Base-by-base conservation (phyloP, 2,888 invertebrate genomes). In the Sisyra nigra region DNA sequence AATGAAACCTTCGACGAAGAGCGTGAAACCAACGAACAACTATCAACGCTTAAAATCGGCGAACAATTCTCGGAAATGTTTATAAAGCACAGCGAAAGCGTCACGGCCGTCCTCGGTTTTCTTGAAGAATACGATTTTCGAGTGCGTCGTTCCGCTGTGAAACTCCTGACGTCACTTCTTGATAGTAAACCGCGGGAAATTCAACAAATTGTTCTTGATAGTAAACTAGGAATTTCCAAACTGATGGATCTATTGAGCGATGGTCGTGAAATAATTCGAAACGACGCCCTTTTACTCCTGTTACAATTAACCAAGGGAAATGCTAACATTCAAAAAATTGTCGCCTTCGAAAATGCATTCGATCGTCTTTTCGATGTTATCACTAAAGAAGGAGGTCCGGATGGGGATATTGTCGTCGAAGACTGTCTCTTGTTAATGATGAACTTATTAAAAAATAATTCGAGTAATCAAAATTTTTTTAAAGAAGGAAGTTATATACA, bases 321-420 rank as follows among this genome's bases (percentile, higher is more conserved):
- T 66, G 87, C 93, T 0, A 96, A 93, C 60, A 92, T 97, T 54
- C 96, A 97, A 61, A 98, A 97, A 66, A 96, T 99, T 54, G 93
- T 99, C 0, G 96, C 97, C 0, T 99, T 97, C 61, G 97, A 99
- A 62, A 97, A 96, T 65, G 94, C 94, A 0, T 99, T 98, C 58
- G 96, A 96, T 61, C 74, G 87, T 50, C 68, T 99, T 19, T 84
- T 97, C 52, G 91, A 92, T 59, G 92, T 98, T 8, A 84, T 99
- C 9, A 72, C 71, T 2, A 81, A 85, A 45, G 97, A 97, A 63
- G 93, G 93, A 3, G 84, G 80, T 52, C 83, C 88, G 2, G 91
- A 94, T 59, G 96, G 94, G 38, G 94, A 93, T 47, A 94, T 99
- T 43, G 91, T 99, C 0, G 96, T 97, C 0, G 96, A 98, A 68